Base-by-base conservation (phyloP, 1,140 invertebrate species). In the Amphibalanus amphitrite region DNA sequence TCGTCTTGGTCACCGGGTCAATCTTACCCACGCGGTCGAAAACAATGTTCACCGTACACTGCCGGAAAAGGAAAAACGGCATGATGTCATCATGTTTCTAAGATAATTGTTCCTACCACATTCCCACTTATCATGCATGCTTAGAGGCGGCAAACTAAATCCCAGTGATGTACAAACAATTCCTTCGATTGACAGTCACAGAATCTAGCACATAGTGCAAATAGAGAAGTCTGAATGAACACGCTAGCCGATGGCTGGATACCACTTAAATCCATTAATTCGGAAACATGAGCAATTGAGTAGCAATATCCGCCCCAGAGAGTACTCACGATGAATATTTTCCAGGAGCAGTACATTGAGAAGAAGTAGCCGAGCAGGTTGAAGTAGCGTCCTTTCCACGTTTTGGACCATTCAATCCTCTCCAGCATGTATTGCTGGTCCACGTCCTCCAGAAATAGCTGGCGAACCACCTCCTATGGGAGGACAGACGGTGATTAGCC, bases 291-390 rank as follows among this genome's bases (percentile, higher is more conserved):
- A n/a, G n/a, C n/a, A n/a, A n/a, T n/a, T n/a, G n/a, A n/a, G n/a
- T n/a, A n/a, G n/a, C n/a, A n/a, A n/a, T 15, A 38, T 15, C 33
- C 4, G 33, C 33, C 4, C 33, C 33, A 38, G 33, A 15, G 15
- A 38, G 33, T 38, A 75, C 88, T 88, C 84, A 95, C 93, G 81
- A 99, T 98, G 79, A 99, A 94, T 79, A 99, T 99, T 85, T 99
- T 99, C 92, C 95, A 99, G 69, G 95, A 86, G 80, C 97, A 99
- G 78, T 99, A 99, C 13, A 97, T 81, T 13, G 95, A 98, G 82
- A 99, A 99, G 80, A 99, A 98, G 79, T 99, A 96, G 1, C 97
- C 97, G 0, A 99, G 81, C 77, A 97, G 92, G 82, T 99, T 99
- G 79, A 99, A 99, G 81, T 99, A 99, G 85, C 91, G 95, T 77